Evolutionary conservation across 1,140 invertebrate genomes (phyloP), one percentile per base, ranked within the genome.

Genomic region (Pantala flavescens): DNA sequence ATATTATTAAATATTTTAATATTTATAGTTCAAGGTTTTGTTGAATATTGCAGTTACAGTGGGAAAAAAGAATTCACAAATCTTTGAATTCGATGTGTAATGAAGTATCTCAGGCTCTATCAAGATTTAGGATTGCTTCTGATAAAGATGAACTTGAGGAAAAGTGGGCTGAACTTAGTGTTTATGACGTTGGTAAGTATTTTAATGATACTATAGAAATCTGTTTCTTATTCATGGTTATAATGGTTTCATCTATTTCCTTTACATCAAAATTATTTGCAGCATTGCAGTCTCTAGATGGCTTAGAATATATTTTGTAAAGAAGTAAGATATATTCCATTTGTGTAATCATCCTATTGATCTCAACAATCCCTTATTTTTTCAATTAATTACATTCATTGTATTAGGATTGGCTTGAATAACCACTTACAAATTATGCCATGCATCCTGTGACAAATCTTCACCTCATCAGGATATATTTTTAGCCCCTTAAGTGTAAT

Each of bases 41-140:
- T 5, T 36, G 0, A 71, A 76, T 73, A 24, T 77, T 75, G 23
- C 74, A 94, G 83, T 89, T 90, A 74, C 90, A 93, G 75, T 98
- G 96, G 95, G 95, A 98, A 83, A 91, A 94, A 78, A 86, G 95
- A 76, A 95, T 98, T 74, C 90, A 96, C 77, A 98, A 98, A 84
- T 97, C 94, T 21, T 84, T 98, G 43, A 96, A 97, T 84, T 95
- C 94, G 3, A 97, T 98, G 92, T 94, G 93, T 76, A 90, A 89
- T 74, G 95, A 98, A 83, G 84, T 98, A 42, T 92, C 91, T 77
- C 89, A 93, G 10, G 89, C 90, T 16, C 80, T 95, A 73, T 91
- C 93, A 0, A 89, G 91, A 80, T 84, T 90, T 70, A 83, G 96
- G 78, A 85, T 89, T 1, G 88, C 88, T 43, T 87, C 87, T 63